Conservation (phyloP, 1,140 invertebrate genomes). For the Neodiprion lecontei region DNA sequence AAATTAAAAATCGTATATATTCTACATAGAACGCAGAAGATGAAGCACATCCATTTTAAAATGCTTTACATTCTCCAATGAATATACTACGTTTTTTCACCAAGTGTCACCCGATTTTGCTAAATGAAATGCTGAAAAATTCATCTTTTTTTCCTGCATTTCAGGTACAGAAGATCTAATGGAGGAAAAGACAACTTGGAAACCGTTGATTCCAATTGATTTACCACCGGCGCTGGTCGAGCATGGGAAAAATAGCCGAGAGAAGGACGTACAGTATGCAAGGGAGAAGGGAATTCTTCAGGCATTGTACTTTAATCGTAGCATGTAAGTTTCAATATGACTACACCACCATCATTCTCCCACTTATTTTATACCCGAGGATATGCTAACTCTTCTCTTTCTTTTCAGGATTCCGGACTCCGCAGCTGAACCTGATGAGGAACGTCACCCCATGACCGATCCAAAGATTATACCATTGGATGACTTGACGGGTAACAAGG, state of each 20-base stretch:
- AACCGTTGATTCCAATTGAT: conserved; percentile 72
- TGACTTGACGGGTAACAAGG: conserved; percentile 81
- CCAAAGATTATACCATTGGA: conserved; percentile 86
- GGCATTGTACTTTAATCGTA: conserved; percentile 84
- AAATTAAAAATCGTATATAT: too few relatives aligned
- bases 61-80: background rate
- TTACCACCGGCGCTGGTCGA: conserved; percentile 69
- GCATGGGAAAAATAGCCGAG: conserved; percentile 81
- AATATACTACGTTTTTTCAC: background rate
- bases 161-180: conserved; percentile 73
- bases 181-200: conserved; percentile 80
- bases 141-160: conserved; percentile 35
- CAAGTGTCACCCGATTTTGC: background rate
- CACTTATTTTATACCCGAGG: background rate
- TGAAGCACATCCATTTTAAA: too few relatives aligned
- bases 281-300: conserved; percentile 84
- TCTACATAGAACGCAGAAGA: too few relatives aligned
- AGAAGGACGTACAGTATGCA: conserved; percentile 85
- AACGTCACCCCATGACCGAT: conserved; percentile 75
- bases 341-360: conserved; percentile 11
- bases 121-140: background rate
- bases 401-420: conserved; percentile 78
- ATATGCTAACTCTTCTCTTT: conserved; percentile 11
- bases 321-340: conserved; percentile 67
- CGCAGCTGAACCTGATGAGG: conserved; percentile 83